These are phyloP conservation scores for Poeciliopsis prolifica DNA, from an alignment of 2,113 vertebrate genomes.

Conservation along the genomic window DNA sequence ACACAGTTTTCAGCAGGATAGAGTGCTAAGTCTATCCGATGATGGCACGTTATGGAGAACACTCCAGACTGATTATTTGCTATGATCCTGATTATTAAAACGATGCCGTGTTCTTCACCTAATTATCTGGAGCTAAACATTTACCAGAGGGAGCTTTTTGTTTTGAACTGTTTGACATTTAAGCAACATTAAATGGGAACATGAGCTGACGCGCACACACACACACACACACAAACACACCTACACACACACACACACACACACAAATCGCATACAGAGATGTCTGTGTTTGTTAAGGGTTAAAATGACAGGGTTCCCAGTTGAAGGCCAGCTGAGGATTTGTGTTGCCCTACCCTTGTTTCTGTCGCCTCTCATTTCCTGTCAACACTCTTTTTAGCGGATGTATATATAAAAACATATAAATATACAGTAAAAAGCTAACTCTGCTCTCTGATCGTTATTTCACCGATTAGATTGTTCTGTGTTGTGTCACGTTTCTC, in stretches of 20 bases:
- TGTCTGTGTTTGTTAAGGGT: constrained; percentile 5
- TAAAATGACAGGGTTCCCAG: constrained; percentile 11
- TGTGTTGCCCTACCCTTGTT: constrained; percentile 5
- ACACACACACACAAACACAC: too few species aligned
- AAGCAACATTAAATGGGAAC: neutral
- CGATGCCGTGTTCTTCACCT: neutral
- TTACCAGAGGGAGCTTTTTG: neutral
- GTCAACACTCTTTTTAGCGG: constrained; percentile 5
- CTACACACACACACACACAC: too few species aligned
- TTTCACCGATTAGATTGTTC: neutral
- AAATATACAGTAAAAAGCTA: neutral
- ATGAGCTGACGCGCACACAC: neutral
- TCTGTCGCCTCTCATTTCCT: constrained; percentile 33
- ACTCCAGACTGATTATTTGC: constrained; percentile 6
- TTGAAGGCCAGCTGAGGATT: constrained; percentile 2
- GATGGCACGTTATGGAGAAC: neutral
- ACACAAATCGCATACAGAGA: neutral
- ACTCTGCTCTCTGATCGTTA: neutral
- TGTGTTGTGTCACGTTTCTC: neutral
- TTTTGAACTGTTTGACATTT: constrained; percentile 31
- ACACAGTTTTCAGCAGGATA: constrained; percentile 23
- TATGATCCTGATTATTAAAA: constrained; percentile 5
- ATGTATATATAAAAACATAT: neutral
- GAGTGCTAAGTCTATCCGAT: neutral
- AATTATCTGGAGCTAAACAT: neutral